Conservation (phyloP, 2,797 vertebrate genomes). For the Buphagus erythrorhynchus region DNA sequence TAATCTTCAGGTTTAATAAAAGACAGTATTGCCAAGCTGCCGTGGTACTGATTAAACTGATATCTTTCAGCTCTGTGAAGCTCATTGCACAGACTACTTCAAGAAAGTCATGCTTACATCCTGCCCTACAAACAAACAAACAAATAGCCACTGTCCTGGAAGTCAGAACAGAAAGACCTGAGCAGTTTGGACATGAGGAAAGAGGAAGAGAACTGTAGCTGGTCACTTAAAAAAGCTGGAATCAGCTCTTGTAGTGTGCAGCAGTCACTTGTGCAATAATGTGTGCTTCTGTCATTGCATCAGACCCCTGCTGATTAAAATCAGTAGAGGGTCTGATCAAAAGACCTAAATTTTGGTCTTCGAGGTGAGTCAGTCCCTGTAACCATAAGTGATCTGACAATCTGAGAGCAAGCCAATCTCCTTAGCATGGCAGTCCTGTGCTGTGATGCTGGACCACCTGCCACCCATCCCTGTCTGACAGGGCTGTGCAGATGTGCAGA, state of each 20-base stretch:
- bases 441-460: accelerated
- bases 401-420: neutral
- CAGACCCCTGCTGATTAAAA: neutral
- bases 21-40: neutral
- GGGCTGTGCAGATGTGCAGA: neutral
- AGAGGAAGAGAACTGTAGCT: neutral
- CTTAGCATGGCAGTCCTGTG: accelerated
- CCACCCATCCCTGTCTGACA: neutral
- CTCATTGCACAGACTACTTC: neutral
- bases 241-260: accelerated
- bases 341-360: neutral
- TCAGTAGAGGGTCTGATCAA: neutral
- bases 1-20: neutral
- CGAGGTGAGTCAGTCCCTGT: neutral
- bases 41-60: neutral
- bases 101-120: neutral
- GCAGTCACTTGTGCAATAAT: neutral
- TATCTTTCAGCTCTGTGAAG: neutral
- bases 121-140: neutral
- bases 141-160: neutral
- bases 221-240: neutral
- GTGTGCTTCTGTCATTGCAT: neutral
- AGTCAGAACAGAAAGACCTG: neutral
- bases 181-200: accelerated
- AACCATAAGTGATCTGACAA: accelerated